Percentiles rank a stretch among this genome's conserved stretches.
These are phyloP conservation scores for Euplexia lucipara DNA, from an alignment of 2,888 invertebrate species.

Conservation along the genomic window DNA sequence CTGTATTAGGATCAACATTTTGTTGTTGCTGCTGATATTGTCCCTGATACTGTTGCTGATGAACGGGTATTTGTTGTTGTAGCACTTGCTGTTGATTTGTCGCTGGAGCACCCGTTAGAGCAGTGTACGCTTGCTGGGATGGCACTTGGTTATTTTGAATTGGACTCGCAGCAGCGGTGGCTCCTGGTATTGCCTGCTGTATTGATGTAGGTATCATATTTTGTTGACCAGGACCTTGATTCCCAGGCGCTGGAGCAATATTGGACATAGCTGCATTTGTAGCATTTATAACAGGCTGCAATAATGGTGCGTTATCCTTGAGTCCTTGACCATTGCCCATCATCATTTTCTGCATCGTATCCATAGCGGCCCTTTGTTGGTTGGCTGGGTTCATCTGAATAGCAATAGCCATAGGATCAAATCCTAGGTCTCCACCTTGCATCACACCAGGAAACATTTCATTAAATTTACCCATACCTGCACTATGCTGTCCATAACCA, in stretches of 20 bases:
- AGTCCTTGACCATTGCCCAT: slow-evolving; percentile 62
- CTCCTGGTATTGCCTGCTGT: slow-evolving; percentile 25
- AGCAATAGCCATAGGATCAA: slow-evolving; percentile 87
- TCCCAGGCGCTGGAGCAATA: slow-evolving; percentile 40
- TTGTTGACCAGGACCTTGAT: slow-evolving; percentile 38
- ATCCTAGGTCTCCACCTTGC: slow-evolving; percentile 81
- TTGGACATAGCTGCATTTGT: slow-evolving; percentile 62
- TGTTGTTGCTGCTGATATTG: slow-evolving; percentile 63
- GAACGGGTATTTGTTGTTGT: slow-evolving; percentile 59
- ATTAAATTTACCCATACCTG: slow-evolving; percentile 82
- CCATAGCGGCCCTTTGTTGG: slow-evolving; percentile 78
- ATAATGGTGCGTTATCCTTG: slow-evolving; percentile 36
- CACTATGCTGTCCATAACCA: slow-evolving; percentile 73
- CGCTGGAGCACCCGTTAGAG: slow-evolving; percentile 57
- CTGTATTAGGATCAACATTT: slow-evolving; percentile 66
- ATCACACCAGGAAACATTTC: slow-evolving; percentile 86
- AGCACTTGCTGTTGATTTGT: slow-evolving; percentile 59
- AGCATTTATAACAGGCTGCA: slow-evolving; percentile 63
- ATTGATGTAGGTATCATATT: slow-evolving; percentile 13
- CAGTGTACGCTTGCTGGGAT: slow-evolving; percentile 67
- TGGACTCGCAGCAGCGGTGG: slow-evolving; percentile 8
- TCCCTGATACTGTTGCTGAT: slow-evolving; percentile 60
- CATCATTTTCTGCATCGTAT: slow-evolving; percentile 80
- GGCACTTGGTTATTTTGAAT: slow-evolving; percentile 60
- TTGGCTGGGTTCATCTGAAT: slow-evolving; percentile 88